Conservation (phyloP, 2,888 invertebrate species). For the Platycheirus rosarum region DNA sequence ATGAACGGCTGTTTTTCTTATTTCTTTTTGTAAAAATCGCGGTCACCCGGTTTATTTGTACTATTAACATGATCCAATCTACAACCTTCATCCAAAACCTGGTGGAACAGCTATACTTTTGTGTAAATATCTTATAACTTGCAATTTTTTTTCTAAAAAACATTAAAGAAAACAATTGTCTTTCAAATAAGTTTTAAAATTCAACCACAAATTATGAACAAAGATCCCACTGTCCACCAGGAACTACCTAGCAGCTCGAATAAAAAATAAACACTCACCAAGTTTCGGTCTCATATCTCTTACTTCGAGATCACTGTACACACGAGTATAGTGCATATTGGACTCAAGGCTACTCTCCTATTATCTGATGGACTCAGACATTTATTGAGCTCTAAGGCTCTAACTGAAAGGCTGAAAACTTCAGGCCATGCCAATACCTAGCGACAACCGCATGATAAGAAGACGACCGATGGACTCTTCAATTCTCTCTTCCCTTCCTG, state of each 20-base stretch:
- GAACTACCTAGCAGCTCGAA: neutral
- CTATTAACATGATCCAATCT: too few species aligned
- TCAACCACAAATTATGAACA: too few species aligned
- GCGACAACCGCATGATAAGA: conserved; percentile 64
- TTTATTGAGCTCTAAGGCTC: conserved; percentile 70
- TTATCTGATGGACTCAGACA: conserved; percentile 68
- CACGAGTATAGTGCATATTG: conserved; percentile 24
- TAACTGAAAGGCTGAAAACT: too few species aligned
- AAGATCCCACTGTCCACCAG: neutral
- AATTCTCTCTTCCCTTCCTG: neutral
- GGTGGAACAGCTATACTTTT: too few species aligned
- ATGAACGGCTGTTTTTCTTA: too few species aligned
- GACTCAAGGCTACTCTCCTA: conserved; percentile 20
- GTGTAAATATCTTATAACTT: too few species aligned
- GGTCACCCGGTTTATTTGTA: too few species aligned
- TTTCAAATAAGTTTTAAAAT: too few species aligned
- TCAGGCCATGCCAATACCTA: conserved; percentile 17
- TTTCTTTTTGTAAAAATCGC: too few species aligned
- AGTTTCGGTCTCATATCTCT: conserved; percentile 34
- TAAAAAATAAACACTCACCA: neutral
- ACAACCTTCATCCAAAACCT: too few species aligned
- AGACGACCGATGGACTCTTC: conserved; percentile 3
- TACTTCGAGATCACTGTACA: conserved; percentile 24
- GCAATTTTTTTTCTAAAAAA: too few species aligned
- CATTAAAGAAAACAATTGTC: neutral